These are phyloP conservation scores for Xenopus petersii DNA, from an alignment of 2,797 vertebrate species.

Conservation along the genomic window DNA sequence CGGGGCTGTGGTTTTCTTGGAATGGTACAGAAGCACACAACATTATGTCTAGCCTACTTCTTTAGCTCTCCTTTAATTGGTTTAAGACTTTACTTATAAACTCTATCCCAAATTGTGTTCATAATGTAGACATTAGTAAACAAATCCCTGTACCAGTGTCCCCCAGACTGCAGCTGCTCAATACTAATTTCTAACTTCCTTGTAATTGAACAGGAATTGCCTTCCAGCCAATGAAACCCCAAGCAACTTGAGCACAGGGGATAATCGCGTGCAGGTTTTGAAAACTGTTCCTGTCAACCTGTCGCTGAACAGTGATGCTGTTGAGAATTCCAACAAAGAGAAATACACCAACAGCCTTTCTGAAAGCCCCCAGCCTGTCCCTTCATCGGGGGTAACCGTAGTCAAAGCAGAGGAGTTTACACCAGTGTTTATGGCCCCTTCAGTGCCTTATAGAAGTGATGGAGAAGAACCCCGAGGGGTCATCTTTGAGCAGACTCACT, in stretches of 20 bases:
- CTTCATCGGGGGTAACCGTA: slow-evolving; percentile 69
- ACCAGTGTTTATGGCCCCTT: slow-evolving; percentile 70
- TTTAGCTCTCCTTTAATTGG: no score
- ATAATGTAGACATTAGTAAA: no score
- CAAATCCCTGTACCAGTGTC: no score
- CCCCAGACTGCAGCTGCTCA: no score
- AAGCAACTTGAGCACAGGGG: slow-evolving; percentile 67
- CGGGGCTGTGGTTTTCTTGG: no score
- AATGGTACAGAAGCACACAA: no score
- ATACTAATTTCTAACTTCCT: no score
- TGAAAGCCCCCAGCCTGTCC: slow-evolving; percentile 62
- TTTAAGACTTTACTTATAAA: no score
- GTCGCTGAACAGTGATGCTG: slow-evolving; percentile 76
- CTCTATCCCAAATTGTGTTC: no score
- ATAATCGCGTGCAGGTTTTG: slow-evolving; percentile 81
- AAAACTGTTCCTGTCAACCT: slow-evolving; percentile 89
- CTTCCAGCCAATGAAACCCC: slow-evolving; percentile 64
- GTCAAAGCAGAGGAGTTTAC: slow-evolving; percentile 83
- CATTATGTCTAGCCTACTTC: no score
- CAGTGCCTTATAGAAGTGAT: slow-evolving; percentile 73
- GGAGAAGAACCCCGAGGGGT: slow-evolving; percentile 75
- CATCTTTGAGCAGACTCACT: slow-evolving; percentile 74
- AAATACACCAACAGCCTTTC: slow-evolving; percentile 64
- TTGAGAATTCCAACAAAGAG: slow-evolving; percentile 75
- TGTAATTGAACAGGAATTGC: slow-evolving; percentile 60